These are phyloP conservation scores for Nemotelus pantherinus DNA, from an alignment of 2,888 invertebrate genomes.

Conservation along the genomic window DNA sequence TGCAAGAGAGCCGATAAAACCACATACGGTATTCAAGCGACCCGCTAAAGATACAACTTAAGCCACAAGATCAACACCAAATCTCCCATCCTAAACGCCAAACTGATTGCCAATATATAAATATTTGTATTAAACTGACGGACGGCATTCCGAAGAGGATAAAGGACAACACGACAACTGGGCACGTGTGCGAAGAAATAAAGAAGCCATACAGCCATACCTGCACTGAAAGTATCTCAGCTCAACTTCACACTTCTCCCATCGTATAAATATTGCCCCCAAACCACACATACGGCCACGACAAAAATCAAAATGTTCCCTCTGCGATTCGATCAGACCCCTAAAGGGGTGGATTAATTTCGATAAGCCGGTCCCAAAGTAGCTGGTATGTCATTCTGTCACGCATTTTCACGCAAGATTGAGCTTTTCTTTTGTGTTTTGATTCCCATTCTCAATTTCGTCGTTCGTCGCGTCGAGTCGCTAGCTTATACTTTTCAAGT, in stretches of 20 bases:
- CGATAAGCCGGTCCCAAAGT: constrained; percentile 50
- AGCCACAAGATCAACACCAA: constrained; percentile 5
- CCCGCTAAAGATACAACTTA: background rate
- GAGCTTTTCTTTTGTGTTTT: constrained; percentile 55
- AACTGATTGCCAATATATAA: constrained; percentile 12
- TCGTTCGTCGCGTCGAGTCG: background rate
- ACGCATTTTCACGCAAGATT: constrained; percentile 60
- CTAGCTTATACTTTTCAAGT: background rate
- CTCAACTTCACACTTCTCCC: background rate
- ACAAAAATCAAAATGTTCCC: constrained; percentile 32
- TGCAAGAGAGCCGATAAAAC: constrained; percentile 29
- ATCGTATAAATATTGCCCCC: constrained; percentile 1
- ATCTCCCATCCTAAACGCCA: constrained; percentile 1
- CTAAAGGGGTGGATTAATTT: constrained; percentile 48
- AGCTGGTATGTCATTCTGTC: constrained; percentile 53
- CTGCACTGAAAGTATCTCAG: background rate
- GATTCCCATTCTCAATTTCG: background rate
- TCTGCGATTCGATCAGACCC: constrained; percentile 25
- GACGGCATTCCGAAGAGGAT: constrained; percentile 23
- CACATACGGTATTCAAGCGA: constrained; percentile 19
- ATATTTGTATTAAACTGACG: constrained; percentile 25
- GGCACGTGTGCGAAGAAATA: constrained; percentile 24
- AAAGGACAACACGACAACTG: constrained; percentile 28
- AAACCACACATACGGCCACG: constrained; percentile 12
- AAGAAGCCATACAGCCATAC: constrained; percentile 28